Base-by-base conservation (phyloP, 2,797 vertebrate species). In the Dallia pectoralis region DNA sequence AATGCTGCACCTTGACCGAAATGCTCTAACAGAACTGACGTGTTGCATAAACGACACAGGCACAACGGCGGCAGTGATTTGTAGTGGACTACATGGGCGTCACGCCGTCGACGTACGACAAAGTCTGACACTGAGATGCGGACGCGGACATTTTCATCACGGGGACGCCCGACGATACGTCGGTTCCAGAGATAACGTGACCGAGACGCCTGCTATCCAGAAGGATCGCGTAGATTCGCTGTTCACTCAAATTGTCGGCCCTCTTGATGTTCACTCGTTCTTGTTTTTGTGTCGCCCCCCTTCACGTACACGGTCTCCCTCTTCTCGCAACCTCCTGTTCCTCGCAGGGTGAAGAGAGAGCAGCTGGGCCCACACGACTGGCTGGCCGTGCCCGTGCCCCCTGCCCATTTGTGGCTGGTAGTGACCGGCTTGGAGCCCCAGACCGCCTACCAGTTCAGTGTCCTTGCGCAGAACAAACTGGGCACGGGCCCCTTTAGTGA, bases 401-500 rank as follows among this genome's bases (percentile, higher is more conserved):
- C 89, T 18, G 93, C 95, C 33, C 92, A 94, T 18, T 86, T 89
- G 47, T 93, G 95, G 87, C 92, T 97, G 73, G 77, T 95, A 72
- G 94, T 97, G 85, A 91, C 93, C 51, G 94, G 95, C 75, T 91
- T 99, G 80, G 95, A 96, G 87, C 93, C 96, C 0, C 93, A 96
- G 77, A 94, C 87, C 1, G 91, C 92, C 12, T 99, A 98, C 93
- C 96, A 98, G 92, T 97, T 98, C 93, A 98, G 97, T 0, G 87
- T 98, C 81, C 92, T 99, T 82, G 95, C 97, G 77, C 95, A 97
- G 87, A 99, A 98, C 92, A 97, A 97, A 83, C 93, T 97, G 87
- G 97, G 97, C 65, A 98, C 95, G 0, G 96, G 97, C 33, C 96
- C 96, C 78, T 98, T 99, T 93, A 98, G 97, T 70, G 94, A 98